A percentile compares a stretch with the other conserved stretches of the same genome.
Conservation (phyloP, 2,888 invertebrate genomes). For the Eurytoma adleriae region DNA sequence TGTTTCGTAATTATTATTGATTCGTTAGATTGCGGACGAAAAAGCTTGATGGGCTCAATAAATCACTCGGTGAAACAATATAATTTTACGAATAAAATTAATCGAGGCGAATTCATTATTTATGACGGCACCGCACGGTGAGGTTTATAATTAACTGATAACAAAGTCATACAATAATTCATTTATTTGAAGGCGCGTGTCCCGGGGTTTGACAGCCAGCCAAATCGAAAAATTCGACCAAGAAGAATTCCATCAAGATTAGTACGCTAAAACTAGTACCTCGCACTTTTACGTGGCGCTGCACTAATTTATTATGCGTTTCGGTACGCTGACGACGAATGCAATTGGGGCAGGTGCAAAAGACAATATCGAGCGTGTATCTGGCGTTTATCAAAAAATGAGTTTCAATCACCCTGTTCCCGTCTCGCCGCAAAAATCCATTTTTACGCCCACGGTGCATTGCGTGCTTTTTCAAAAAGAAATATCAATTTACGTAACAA, state of each 20-base stretch:
- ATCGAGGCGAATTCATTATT: constrained; percentile 41
- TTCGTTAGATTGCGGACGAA: background rate
- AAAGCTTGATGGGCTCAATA: constrained; percentile 21
- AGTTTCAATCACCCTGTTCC: background rate
- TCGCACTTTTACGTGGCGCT: constrained; percentile 17
- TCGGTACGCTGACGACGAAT: background rate
- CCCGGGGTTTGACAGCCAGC: background rate
- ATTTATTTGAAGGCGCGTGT: constrained; percentile 36
- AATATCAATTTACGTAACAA: no score
- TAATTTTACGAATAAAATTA: constrained; percentile 41
- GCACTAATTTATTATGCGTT: constrained; percentile 39
- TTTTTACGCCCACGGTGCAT: no score
- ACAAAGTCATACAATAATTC: constrained; percentile 51
- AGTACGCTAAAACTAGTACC: constrained; percentile 14
- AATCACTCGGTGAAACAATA: constrained; percentile 45
- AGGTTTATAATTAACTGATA: constrained; percentile 52
- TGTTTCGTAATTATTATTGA: constrained; percentile 15
- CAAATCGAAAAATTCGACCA: constrained; percentile 15
- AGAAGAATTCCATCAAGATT: constrained; percentile 36
- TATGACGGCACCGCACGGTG: constrained; percentile 16
- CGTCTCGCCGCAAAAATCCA: no score
- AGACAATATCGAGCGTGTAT: constrained; percentile 23
- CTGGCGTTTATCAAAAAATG: constrained; percentile 33
- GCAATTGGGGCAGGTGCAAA: constrained; percentile 2
- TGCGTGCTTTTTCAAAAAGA: no score